Conservation (phyloP, 2,888 invertebrate species). For the Cetonia aurata region DNA sequence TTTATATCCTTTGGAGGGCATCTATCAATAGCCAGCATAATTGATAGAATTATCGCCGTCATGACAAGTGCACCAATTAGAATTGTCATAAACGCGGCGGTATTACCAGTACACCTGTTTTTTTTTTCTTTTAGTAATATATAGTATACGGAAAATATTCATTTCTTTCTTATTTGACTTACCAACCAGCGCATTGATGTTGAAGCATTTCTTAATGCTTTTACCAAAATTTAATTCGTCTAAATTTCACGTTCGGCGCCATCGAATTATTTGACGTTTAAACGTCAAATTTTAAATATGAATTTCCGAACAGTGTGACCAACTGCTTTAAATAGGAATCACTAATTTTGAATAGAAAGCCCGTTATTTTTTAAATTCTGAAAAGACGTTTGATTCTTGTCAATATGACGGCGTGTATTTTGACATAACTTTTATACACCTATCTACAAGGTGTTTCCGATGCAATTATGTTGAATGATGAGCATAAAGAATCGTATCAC, state of each 20-base stretch:
- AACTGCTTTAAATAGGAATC: no score
- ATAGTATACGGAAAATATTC: not conserved
- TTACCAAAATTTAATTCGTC: not conserved
- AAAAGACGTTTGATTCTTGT: no score
- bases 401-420: not conserved
- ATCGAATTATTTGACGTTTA: not conserved
- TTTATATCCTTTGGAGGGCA: not conserved
- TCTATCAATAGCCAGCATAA: not conserved
- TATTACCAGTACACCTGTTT: constrained; percentile 25
- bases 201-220: constrained; percentile 4
- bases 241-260: not conserved
- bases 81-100: constrained; percentile 1
- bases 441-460: not conserved
- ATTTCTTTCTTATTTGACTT: no score
- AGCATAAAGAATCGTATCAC: not conserved
- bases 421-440: not conserved
- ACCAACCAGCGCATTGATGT: constrained; percentile 5
- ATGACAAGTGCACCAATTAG: not conserved
- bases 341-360: no score
- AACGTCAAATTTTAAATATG: no score
- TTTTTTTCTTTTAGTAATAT: not conserved
- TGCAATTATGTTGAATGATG: not conserved
- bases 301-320: no score
- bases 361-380: no score
- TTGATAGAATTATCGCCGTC: not conserved